A percentile compares a stretch with the other conserved stretches of the same genome.
These are phyloP conservation scores for Phalacrocorax brasilianus DNA, from an alignment of 2,113 vertebrate genomes.

Conservation along the genomic window DNA sequence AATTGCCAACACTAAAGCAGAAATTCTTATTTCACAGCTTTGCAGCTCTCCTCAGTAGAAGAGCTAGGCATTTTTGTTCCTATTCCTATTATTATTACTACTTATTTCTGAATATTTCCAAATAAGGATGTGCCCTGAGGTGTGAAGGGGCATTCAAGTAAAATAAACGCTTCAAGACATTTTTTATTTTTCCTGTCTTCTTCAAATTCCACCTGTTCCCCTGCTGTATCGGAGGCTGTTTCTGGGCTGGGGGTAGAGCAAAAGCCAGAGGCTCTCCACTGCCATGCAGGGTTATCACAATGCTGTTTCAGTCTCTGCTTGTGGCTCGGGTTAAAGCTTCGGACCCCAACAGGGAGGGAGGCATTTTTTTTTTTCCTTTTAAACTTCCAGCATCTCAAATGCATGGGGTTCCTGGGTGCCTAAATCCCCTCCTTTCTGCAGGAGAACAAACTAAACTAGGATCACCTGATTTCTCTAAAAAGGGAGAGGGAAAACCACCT, in stretches of 20 bases:
- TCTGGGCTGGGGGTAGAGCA: neutral
- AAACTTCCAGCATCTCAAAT: neutral
- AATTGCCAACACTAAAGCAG: neutral
- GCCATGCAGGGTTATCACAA: neutral
- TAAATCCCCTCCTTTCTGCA: neutral
- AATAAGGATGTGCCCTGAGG: neutral
- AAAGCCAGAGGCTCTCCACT: neutral
- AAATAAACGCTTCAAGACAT: neutral
- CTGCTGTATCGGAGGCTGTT: accelerated
- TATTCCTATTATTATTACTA: neutral
- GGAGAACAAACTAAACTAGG: neutral
- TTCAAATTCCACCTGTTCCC: neutral
- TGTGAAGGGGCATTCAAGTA: neutral
- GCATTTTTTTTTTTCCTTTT: neutral
- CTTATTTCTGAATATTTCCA: neutral
- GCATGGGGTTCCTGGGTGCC: neutral
- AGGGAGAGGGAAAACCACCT: neutral
- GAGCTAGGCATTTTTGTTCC: neutral
- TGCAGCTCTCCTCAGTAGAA: neutral
- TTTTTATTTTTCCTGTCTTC: neutral
- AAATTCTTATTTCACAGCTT: neutral
- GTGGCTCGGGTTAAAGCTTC: neutral
- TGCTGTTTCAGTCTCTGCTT: neutral
- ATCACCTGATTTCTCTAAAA: neutral
- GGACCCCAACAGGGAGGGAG: neutral